A percentile compares a stretch with the other conserved stretches of the same genome.
phyloP scores from a whole-genome alignment of 2,113 vertebrate genomes.

The Rana temporaria region DNA sequence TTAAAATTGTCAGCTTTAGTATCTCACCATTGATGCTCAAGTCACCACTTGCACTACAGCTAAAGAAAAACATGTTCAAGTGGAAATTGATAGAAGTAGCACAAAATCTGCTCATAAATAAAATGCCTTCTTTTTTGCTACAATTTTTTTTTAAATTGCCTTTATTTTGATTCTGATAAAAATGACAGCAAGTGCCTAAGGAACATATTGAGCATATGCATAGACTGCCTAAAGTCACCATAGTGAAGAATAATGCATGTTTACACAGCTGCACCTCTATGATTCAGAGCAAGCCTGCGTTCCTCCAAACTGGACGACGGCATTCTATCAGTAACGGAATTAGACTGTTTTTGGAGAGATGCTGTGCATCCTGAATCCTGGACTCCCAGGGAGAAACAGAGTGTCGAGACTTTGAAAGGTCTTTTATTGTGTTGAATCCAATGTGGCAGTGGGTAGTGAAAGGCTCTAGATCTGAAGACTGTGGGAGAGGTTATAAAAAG shows the following conservation, averaged over 20 bases:
- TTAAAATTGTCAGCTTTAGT: no score
- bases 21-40: no score
- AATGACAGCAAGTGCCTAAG: background rate
- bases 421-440: conserved; percentile 1
- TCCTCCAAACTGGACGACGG: conserved; percentile 58
- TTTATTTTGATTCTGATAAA: no score
- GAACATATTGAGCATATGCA: no score
- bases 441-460: conserved; percentile 53
- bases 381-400: conserved; percentile 52
- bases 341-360: conserved; percentile 60
- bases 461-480: conserved; percentile 52
- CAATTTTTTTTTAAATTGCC: no score
- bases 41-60: no score
- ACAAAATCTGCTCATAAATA: no score
- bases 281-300: conserved; percentile 38
- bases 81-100: no score
- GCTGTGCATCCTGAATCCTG: conserved; percentile 51
- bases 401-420: conserved; percentile 52
- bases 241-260: conserved; percentile 52
- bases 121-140: no score
- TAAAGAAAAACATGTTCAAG: no score
- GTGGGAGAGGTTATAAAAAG: conserved; percentile 59
- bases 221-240: background rate
- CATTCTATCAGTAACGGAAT: conserved; percentile 58
- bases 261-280: conserved; percentile 65